phyloP scores from a whole-genome alignment of 2,888 invertebrate genomes.

The Caenorhabditis virilis region DNA sequence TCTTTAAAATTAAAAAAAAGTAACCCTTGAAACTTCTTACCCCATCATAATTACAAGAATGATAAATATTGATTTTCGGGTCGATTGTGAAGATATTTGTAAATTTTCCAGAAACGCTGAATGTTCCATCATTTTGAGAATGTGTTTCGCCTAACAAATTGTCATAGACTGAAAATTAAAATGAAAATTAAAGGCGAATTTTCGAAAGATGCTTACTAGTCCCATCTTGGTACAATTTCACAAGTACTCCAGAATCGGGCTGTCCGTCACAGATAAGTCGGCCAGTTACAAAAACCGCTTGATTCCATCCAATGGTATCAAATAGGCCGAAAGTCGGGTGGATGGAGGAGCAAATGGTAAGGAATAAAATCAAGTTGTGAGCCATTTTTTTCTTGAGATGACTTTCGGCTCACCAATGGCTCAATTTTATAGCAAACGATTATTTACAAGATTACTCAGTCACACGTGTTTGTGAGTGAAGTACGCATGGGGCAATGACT shows the following conservation, averaged over 20 bases:
- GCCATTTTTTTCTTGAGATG: no score
- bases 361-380: background rate
- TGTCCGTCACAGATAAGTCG: constrained; percentile 27
- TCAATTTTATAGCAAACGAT: no score
- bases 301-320: constrained; percentile 19
- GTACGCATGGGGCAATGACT: no score
- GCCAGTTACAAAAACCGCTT: constrained; percentile 28
- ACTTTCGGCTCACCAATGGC: no score
- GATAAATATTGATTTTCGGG: constrained; percentile 36
- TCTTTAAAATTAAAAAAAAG: no score
- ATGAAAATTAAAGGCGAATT: no score
- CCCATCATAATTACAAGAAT: constrained; percentile 26
- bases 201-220: no score
- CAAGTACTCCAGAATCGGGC: constrained; percentile 13
- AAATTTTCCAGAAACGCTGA: constrained; percentile 19
- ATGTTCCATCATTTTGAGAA: constrained; percentile 24
- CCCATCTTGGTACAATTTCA: constrained; percentile 35
- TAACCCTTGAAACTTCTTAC: no score
- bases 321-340: constrained; percentile 7
- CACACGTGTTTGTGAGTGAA: no score
- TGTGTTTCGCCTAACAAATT: constrained; percentile 16
- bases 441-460: no score
- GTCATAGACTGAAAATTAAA: no score
- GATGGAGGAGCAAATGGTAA: background rate
- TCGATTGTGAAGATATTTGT: constrained; percentile 27